Conservation (phyloP, 1,140 invertebrate species). For the Holotrichia oblita region DNA sequence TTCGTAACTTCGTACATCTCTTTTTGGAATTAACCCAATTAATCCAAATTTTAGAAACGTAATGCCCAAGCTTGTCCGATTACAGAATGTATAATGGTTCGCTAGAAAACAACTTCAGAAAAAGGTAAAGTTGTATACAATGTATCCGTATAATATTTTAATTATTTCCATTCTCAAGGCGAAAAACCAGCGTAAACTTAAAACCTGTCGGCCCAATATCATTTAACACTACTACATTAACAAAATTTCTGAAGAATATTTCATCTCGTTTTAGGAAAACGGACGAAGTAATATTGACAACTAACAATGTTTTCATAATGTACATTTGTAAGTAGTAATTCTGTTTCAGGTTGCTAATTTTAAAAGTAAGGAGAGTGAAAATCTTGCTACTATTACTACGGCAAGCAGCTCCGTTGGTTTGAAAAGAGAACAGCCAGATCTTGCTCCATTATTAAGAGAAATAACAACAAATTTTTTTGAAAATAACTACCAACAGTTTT, state of each 20-base stretch:
- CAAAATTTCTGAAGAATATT: neutral
- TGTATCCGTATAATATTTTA: neutral
- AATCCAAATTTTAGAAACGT: conserved; percentile 2
- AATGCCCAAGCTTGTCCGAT: neutral
- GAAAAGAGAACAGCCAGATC: neutral
- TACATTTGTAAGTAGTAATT: neutral
- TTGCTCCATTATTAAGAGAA: conserved; percentile 2
- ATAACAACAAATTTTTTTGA: conserved; percentile 21
- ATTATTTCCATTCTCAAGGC: neutral
- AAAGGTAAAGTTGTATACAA: neutral
- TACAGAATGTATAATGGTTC: conserved; percentile 1
- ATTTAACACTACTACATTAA: neutral
- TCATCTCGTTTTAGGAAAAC: neutral
- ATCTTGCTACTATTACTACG: neutral
- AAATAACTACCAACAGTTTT: neutral
- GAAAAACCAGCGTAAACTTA: neutral
- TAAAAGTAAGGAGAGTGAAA: neutral
- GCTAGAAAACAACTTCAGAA: neutral
- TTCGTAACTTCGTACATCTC: neutral
- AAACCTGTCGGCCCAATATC: neutral
- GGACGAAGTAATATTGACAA: neutral
- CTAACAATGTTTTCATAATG: neutral
- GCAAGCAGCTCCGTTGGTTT: neutral
- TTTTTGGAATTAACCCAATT: neutral
- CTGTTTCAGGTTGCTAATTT: neutral